Evolutionary conservation across 1,140 invertebrate species (phyloP).

Genomic region (Drosophila sturtevanti): DNA sequence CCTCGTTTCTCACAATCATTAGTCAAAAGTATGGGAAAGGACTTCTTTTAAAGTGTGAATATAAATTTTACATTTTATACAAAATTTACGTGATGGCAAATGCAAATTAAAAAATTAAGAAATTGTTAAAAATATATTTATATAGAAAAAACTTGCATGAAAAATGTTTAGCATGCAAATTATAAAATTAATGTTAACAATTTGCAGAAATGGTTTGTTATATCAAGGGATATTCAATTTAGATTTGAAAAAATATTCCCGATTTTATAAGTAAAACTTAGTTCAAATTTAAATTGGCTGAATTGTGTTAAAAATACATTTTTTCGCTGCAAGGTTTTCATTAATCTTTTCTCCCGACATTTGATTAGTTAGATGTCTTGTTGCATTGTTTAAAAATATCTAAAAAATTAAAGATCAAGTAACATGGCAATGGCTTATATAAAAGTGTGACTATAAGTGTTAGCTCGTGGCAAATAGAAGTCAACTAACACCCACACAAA

Average conservation of each 20-base stretch:
- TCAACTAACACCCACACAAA: neutral
- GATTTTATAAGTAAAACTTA: too few species aligned
- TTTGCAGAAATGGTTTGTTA: too few species aligned
- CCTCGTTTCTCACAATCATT: constrained; percentile 16
- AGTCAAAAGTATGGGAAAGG: constrained; percentile 25
- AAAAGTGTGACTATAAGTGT: neutral
- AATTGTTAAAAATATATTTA: neutral
- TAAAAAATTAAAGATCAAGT: neutral
- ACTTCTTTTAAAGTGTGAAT: neutral
- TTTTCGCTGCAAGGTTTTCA: too few species aligned
- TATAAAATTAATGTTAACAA: too few species aligned
- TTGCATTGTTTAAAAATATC: neutral
- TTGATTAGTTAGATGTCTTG: too few species aligned
- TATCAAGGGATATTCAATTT: too few species aligned
- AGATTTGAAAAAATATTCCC: too few species aligned
- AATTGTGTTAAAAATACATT: too few species aligned
- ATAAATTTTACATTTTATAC: neutral
- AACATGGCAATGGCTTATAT: neutral
- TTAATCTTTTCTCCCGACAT: too few species aligned
- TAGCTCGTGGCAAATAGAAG: neutral
- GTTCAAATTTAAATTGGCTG: too few species aligned
- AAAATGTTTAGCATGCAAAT: neutral
- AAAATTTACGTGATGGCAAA: neutral
- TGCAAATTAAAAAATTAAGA: neutral
- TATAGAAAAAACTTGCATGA: neutral